Percentiles rank a stretch among this genome's conserved stretches.
These are phyloP conservation scores for Scolanthus callimorphus DNA, from an alignment of 92 coral and sea anemone genomes.

Conservation along the genomic window DNA sequence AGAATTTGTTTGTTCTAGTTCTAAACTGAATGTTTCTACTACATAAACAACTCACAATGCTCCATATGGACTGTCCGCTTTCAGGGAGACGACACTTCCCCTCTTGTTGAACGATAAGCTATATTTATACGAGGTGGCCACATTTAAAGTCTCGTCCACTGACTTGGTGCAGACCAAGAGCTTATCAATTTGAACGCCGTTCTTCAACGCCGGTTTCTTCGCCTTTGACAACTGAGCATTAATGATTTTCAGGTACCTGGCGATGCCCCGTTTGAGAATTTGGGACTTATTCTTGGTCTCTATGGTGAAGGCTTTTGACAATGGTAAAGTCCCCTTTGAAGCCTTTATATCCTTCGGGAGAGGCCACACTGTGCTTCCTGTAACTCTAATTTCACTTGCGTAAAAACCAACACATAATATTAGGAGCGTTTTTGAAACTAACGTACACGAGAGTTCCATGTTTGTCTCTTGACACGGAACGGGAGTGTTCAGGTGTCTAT, in stretches of 20 bases:
- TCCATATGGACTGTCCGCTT: conserved; percentile 59
- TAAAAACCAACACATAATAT: too few relatives aligned
- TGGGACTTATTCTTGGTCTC: conserved; percentile 41
- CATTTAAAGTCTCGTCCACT: conserved; percentile 35
- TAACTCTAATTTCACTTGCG: too few relatives aligned
- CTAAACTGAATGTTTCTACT: too few relatives aligned
- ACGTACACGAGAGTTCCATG: too few relatives aligned
- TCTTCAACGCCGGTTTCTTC: background rate
- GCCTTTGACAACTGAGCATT: background rate
- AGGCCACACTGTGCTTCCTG: conserved; percentile 57
- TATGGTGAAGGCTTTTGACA: conserved; percentile 61
- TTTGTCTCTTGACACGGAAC: too few relatives aligned
- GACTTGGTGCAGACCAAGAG: conserved; percentile 34
- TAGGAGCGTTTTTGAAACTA: too few relatives aligned
- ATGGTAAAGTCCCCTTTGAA: conserved; percentile 37
- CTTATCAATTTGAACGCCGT: conserved; percentile 2
- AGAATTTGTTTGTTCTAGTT: too few relatives aligned
- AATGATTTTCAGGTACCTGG: conserved; percentile 68
- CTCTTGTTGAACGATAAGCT: conserved; percentile 14
- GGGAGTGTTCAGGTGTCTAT: too few relatives aligned
- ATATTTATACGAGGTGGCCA: conserved; percentile 56
- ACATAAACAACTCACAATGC: too few relatives aligned
- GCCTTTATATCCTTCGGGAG: conserved; percentile 26
- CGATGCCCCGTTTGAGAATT: conserved; percentile 60
- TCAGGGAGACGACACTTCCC: conserved; percentile 17